Conservation (phyloP, 2,113 vertebrate species). For the Boulengeromyrus knoepffleri region DNA sequence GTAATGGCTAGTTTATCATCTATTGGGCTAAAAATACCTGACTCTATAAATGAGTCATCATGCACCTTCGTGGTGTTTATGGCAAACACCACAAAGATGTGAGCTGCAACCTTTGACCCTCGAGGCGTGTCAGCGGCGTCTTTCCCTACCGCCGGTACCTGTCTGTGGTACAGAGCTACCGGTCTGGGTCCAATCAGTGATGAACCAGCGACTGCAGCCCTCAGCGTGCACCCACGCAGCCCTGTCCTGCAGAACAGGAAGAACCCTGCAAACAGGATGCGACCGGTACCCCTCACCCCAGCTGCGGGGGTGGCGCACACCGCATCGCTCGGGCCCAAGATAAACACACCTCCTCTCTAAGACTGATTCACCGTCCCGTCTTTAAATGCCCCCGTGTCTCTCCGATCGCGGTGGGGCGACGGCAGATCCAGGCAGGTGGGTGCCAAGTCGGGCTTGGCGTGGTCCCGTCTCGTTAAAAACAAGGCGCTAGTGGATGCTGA, state of each 20-base stretch:
- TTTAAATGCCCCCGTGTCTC: neutral
- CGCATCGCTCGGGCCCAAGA: neutral
- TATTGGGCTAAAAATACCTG: neutral
- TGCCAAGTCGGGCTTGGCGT: neutral
- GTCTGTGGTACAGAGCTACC: neutral
- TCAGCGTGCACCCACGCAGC: neutral
- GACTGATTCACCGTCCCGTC: neutral
- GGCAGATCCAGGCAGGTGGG: neutral
- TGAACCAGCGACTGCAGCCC: neutral
- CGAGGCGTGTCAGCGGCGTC: neutral
- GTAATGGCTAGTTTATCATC: neutral
- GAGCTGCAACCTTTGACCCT: neutral
- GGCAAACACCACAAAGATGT: neutral
- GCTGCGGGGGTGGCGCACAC: neutral
- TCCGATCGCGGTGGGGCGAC: neutral
- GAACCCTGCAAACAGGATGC: neutral
- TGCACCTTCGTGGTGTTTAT: neutral
- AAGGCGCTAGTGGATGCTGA: neutral
- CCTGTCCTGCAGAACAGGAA: neutral
- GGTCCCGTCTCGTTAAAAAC: neutral
- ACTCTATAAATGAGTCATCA: constrained; percentile 7
- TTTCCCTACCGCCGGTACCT: neutral
- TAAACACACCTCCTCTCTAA: neutral
- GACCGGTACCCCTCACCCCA: neutral
- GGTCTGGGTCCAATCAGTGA: neutral